phyloP scores from a whole-genome alignment of 1,140 invertebrate species.

The Pygmarrhopalites habei region DNA sequence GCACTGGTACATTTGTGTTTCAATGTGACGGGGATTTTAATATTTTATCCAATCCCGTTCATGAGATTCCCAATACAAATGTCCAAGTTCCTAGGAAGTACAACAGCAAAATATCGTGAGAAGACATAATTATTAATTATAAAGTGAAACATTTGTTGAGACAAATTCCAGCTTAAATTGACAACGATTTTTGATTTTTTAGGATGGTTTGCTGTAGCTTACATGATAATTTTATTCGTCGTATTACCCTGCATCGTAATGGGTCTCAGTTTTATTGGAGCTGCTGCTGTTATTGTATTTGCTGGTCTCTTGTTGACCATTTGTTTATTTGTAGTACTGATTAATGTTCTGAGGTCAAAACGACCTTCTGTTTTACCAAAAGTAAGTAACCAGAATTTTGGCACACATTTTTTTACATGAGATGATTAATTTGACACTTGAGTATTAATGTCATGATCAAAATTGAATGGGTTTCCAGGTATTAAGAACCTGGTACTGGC shows the following conservation, averaged over 20 bases:
- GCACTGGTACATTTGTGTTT: slow-evolving; percentile 56
- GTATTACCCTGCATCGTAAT: slow-evolving; percentile 49
- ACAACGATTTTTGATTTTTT: too few species aligned
- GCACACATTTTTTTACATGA: too few species aligned
- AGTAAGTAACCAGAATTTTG: too few species aligned
- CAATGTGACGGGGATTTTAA: slow-evolving; percentile 54
- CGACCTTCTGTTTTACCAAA: slow-evolving; percentile 46
- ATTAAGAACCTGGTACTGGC: slow-evolving; percentile 49
- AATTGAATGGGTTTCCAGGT: too few species aligned
- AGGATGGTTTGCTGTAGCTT: slow-evolving; percentile 54
- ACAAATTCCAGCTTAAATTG: too few species aligned
- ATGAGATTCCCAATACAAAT: slow-evolving; percentile 52
- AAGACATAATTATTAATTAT: too few species aligned
- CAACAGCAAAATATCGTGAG: slow-evolving; percentile 48
- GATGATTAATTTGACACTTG: too few species aligned
- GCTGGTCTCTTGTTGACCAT: slow-evolving; percentile 36
- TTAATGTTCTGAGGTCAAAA: slow-evolving; percentile 44
- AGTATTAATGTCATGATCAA: too few species aligned
- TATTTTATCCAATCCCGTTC: slow-evolving; percentile 56
- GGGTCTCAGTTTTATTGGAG: slow-evolving; percentile 44
- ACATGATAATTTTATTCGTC: slow-evolving; percentile 51
- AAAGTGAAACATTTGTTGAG: too few species aligned
- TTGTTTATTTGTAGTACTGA: slow-evolving; percentile 37
- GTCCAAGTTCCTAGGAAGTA: slow-evolving; percentile 50
- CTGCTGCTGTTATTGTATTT: slow-evolving; percentile 19